Percentiles rank a stretch among this genome's conserved stretches.
These are phyloP conservation scores for Siphonodentalium dalli DNA, from an alignment of 2,888 invertebrate species.

Conservation along the genomic window DNA sequence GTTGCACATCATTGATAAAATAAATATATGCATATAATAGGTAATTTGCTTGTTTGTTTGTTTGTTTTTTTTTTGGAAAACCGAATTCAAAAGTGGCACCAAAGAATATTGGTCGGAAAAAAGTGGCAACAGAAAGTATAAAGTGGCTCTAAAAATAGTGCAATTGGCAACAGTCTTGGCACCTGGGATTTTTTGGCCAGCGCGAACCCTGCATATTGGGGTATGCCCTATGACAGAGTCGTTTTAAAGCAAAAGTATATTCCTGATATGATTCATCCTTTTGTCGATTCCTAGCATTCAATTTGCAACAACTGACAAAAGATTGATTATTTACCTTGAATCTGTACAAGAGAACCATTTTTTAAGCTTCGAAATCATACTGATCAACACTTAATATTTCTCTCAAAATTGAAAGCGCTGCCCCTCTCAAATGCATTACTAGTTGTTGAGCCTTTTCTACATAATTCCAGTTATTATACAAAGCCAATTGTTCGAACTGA, in stretches of 20 bases:
- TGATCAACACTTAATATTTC: neutral
- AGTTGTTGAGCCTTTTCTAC: slow-evolving; percentile 15
- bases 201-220: neutral
- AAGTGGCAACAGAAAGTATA: too few relatives aligned
- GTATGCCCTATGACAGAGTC: neutral
- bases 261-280: neutral
- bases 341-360: neutral
- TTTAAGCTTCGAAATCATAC: neutral
- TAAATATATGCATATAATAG: too few relatives aligned
- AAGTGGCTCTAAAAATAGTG: too few relatives aligned
- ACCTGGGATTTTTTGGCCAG: too few relatives aligned
- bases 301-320: neutral
- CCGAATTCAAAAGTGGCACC: too few relatives aligned
- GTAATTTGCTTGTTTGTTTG: too few relatives aligned
- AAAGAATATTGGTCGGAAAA: too few relatives aligned
- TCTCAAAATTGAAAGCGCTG: slow-evolving; percentile 3
- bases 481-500: too few relatives aligned
- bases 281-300: neutral
- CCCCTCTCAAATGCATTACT: slow-evolving; percentile 5
- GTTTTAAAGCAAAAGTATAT: neutral
- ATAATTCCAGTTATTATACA: too few relatives aligned
- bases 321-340: neutral
- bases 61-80: too few relatives aligned
- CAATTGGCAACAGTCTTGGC: too few relatives aligned
- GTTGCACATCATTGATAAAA: too few relatives aligned